These are phyloP conservation scores for Coenonympha arcania DNA, from an alignment of 2,888 invertebrate species.

Conservation along the genomic window DNA sequence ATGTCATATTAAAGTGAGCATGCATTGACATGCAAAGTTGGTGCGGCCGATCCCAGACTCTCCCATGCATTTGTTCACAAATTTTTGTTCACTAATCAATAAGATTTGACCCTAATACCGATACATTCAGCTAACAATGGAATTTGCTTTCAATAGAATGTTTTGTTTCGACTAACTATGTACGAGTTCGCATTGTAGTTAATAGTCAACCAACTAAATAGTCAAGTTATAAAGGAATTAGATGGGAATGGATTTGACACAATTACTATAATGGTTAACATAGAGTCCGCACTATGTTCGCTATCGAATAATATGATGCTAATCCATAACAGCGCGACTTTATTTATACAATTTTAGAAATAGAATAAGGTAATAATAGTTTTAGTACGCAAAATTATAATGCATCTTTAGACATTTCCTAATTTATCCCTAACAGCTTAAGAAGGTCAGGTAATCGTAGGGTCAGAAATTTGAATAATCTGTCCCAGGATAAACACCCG, in stretches of 20 bases:
- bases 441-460: no score
- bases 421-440: no score
- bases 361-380: no score
- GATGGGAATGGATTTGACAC: neutral
- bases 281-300: neutral
- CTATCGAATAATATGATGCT: no score
- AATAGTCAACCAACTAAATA: no score
- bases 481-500: neutral
- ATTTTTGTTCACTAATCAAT: slow-evolving; percentile 67
- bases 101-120: slow-evolving; percentile 59
- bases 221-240: neutral
- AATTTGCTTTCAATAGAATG: slow-evolving; percentile 45
- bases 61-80: slow-evolving; percentile 56
- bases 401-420: no score
- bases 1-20: slow-evolving; percentile 69
- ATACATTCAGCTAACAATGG: slow-evolving; percentile 56
- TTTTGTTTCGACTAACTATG: slow-evolving; percentile 18
- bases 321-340: no score
- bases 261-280: neutral
- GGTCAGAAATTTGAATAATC: no score
- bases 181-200: no score
- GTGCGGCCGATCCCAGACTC: slow-evolving; percentile 50
- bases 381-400: no score
- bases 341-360: no score
- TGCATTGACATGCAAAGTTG: slow-evolving; percentile 70